Evolutionary conservation across 1,140 invertebrate genomes (phyloP).

Genomic region (Aphelinus atriplicis): DNA sequence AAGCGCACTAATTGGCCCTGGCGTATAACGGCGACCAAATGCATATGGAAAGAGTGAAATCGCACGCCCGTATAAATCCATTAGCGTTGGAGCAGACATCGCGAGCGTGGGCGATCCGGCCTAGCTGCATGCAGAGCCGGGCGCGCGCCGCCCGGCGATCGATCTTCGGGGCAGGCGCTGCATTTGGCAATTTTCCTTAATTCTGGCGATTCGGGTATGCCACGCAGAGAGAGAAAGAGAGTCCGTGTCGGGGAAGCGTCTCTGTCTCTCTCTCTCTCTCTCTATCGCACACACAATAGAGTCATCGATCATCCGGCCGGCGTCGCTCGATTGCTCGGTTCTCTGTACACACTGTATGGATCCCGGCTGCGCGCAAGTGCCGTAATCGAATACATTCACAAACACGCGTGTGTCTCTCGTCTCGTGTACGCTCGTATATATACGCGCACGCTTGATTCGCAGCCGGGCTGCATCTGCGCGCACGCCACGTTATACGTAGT

Average conservation of each 20-base stretch:
- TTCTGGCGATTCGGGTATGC: slow-evolving; percentile 35
- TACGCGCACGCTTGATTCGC: no score
- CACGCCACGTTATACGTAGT: no score
- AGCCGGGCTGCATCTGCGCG: no score
- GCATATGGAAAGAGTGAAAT: no score
- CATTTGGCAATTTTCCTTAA: slow-evolving; percentile 41
- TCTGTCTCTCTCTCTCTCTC: no score
- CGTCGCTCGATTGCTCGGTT: slow-evolving; percentile 33
- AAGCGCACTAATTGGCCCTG: no score
- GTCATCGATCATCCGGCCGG: slow-evolving; percentile 45
- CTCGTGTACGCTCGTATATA: no score
- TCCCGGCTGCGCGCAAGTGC: slow-evolving; percentile 1
- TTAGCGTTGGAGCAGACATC: no score
- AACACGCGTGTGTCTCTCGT: slow-evolving; percentile 19
- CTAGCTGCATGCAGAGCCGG: no score
- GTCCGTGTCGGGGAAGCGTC: slow-evolving; percentile 21
- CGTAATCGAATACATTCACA: slow-evolving; percentile 46
- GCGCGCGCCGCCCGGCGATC: slow-evolving; percentile 22
- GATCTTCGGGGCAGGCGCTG: slow-evolving; percentile 38
- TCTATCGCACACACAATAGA: slow-evolving; percentile 41
- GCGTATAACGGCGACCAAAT: no score
- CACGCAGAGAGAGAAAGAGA: neutral
- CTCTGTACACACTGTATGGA: slow-evolving; percentile 8
- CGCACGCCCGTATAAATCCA: no score
- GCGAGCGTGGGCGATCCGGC: no score